A percentile compares a stretch with the other conserved stretches of the same genome.
These are phyloP conservation scores for Zaprionus bogoriensis DNA, from an alignment of 2,888 invertebrate genomes.

Conservation along the genomic window DNA sequence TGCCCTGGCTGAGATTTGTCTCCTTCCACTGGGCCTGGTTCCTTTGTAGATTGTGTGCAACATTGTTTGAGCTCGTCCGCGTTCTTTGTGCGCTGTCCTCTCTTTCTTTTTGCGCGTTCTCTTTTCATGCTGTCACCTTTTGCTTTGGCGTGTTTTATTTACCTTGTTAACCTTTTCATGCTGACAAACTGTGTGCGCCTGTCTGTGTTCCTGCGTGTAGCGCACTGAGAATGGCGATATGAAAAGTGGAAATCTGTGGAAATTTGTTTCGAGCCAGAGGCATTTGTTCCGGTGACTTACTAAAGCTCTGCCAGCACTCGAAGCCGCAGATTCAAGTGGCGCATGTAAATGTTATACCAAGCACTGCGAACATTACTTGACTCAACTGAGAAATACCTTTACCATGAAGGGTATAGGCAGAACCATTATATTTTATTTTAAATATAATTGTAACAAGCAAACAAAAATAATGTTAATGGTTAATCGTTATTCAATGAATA, in stretches of 20 bases:
- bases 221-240: slow-evolving; percentile 34
- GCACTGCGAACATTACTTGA: background rate
- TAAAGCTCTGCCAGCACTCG: background rate
- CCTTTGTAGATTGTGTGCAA: slow-evolving; percentile 35
- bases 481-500: too few species aligned
- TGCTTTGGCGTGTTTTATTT: slow-evolving; percentile 58
- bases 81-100: slow-evolving; percentile 9
- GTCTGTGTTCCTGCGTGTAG: slow-evolving; percentile 7
- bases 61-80: slow-evolving; percentile 29
- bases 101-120: slow-evolving; percentile 45
- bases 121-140: slow-evolving; percentile 47
- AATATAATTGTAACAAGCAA: too few species aligned
- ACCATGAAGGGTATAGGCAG: background rate
- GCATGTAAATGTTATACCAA: background rate
- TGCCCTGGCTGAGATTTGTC: slow-evolving; percentile 33
- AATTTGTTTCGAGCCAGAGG: slow-evolving; percentile 54
- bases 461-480: too few species aligned
- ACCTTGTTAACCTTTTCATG: slow-evolving; percentile 75
- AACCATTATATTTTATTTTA: too few species aligned
- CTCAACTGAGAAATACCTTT: background rate
- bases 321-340: slow-evolving; percentile 1
- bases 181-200: slow-evolving; percentile 60
- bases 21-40: background rate
- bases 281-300: slow-evolving; percentile 46
- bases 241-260: slow-evolving; percentile 60